phyloP scores from a whole-genome alignment of 2,797 vertebrate species.

The Kryptolebias ocellatus region DNA sequence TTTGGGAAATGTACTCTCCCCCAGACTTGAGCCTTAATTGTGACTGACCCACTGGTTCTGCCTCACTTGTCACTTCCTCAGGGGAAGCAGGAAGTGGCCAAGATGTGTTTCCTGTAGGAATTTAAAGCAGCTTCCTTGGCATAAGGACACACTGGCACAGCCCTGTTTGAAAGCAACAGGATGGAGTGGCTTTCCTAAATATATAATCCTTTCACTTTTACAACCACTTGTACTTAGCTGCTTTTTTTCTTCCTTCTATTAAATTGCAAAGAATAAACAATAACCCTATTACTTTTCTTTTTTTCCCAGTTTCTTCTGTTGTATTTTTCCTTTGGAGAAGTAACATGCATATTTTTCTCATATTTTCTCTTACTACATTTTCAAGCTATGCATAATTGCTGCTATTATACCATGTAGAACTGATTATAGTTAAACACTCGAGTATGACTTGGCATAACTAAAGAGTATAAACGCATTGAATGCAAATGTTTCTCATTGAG shows the following conservation, averaged over 20 bases:
- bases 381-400: not conserved
- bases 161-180: conserved; percentile 33
- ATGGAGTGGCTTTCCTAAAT: conserved; percentile 40
- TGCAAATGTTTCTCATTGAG: not conserved
- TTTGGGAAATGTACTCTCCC: conserved; percentile 15
- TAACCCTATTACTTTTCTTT: not conserved
- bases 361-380: not conserved
- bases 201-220: conserved; percentile 7
- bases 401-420: not conserved
- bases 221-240: not conserved
- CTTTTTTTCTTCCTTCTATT: not conserved
- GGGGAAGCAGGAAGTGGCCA: conserved; percentile 67
- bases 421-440: not conserved
- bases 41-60: conserved; percentile 17
- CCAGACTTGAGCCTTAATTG: conserved; percentile 18
- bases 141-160: conserved; percentile 29
- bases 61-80: conserved; percentile 57
- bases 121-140: conserved; percentile 41
- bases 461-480: not conserved
- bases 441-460: too few relatives aligned
- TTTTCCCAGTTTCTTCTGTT: not conserved
- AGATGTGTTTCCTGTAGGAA: conserved; percentile 68
- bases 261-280: not conserved
- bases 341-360: too few relatives aligned
- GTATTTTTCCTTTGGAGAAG: too few relatives aligned